Base-by-base conservation (phyloP, 2,797 vertebrate species). In the Gallinago solitaria region DNA sequence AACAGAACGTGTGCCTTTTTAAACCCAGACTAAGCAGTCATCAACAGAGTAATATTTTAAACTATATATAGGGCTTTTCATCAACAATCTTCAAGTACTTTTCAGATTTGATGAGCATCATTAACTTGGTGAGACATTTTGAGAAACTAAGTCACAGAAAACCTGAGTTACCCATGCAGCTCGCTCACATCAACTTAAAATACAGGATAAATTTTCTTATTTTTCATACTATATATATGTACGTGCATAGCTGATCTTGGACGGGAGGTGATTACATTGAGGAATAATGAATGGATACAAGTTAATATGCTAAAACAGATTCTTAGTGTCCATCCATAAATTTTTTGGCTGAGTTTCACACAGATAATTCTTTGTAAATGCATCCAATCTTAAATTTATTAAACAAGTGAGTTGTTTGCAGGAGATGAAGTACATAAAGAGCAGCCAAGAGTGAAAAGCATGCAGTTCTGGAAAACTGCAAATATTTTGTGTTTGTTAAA, bases 401-500 rank as follows among this genome's bases (percentile, higher is more conserved):
- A 68, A 93, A 90, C 37, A 67, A 86, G 43, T 70, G 71, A 67
- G 45, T 24, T 94, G 47, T 79, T 96, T 86, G 33, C 45, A 65
- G 70, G 93, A 90, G 60, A 80, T 51, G 53, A 93, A 89, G 50
- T 15, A n/a, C 51, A 50, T 82, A 56, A 95, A 89, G 50, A 87
- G 25, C 82, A 93, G 50, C 51, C 64, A 92, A 53, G 59, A 80
- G 43, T 84, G 59, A 76, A 90, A 95, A 70, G 32, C 41, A 68
- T 65, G 73, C 39, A 47, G 16, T 79, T 85, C 51, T 90, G 71
- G 60, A 92, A 83, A 87, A 43, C 43, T 68, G 39, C 19, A 87
- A 89, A 56, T 92, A 74, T 76, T 93, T 81, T 93, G 60, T 91
- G 18, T 83, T 86, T 82, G 67, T 94, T 97, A 91, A 87, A 91